Evolutionary conservation across 2,888 invertebrate genomes (phyloP), one percentile per base, ranked within the genome.

Genomic region (Athetis lepigone): DNA sequence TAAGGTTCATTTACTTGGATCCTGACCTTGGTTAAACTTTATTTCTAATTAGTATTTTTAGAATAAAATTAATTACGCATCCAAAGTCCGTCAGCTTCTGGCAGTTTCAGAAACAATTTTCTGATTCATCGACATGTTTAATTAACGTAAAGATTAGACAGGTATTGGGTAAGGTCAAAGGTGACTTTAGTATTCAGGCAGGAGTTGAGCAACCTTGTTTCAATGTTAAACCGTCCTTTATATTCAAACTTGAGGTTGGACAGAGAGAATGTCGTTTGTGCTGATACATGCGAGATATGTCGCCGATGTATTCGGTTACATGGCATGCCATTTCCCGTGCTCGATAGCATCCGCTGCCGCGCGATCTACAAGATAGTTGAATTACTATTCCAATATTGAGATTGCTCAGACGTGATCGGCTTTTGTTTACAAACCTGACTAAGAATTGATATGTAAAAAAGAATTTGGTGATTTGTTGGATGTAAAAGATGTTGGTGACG

Each of bases 251-350:
- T 9, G 23, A 21, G 7, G 25, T 21, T 8, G 8, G 6, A 18
- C 51, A 27, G 23, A 43, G 39, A 46, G 29, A 51, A 49, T 58
- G 25, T 39, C 37, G 21, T 25, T 52, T 61, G 51, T 49, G 18
- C 4, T 27, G 36, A 56, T 56, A 40, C 40, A 70, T 40, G 56
- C 54, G 19, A 70, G 56, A 76, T 75, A 76, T 76, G 76, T 63
- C 70, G 33, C 46, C 45, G 33, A 63, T 42, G 40, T 57, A 71
- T 72, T 72, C 27, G 57, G 65, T 37, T 21, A 76, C 77, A 68
- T 60, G 59, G 64, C 57, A 77, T 72, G 63, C 65, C 56, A 80
- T 78, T 80, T 80, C 77, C 77, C 59, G 54, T 54, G 45, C 47
- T 70, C 45, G 58, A 65, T 66, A 43, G 63, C 80, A 77, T 80